Evolutionary conservation across 2,113 vertebrate genomes (phyloP), one percentile per base, ranked within the genome.

Genomic region (Caranx ignobilis): DNA sequence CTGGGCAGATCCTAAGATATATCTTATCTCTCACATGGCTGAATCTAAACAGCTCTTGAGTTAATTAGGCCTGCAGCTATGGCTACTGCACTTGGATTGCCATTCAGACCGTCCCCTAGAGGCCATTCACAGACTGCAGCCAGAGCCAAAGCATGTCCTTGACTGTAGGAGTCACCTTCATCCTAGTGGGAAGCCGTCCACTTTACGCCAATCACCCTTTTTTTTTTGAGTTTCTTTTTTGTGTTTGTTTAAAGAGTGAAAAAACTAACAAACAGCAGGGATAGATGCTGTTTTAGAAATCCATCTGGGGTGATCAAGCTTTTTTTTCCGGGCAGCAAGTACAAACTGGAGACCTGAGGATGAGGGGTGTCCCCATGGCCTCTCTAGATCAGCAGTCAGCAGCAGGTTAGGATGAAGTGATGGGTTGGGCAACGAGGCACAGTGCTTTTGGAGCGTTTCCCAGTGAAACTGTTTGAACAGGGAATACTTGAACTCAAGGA

Each of bases 131-230:
- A 50, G 26, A 31, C 70, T 63, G 70, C 70, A 68, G 70, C 54
- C 21, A 56, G 1, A 37, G 12, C 54, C 21, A n/a, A 45, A 56
- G 13, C 67, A 32, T 41, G 52, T 62, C 84, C 77, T 82, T 80
- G 68, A 72, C 65, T 77, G 70, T 72, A 66, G 37, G 56, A 87
- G 82, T 90, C 88, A 89, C 86, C 91, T 89, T 85, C 63, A 72
- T 18, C 56, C 39, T 26, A 7, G 32, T 16, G 15, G 48, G 79
- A 68, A 71, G 71, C 61, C 54, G 61, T 71, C 21, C 19, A 73
- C 60, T 60, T 77, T 79, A 41, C 69, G 39, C 71, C 63, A 56
- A 68, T 79, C 72, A 59, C 6, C 39, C 11, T 68, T 71, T 70
- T 34, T 59, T 16, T 59, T 59, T 75, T 78, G 15, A 66, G 71